Evolutionary conservation across 2,888 invertebrate genomes (phyloP), one percentile per base, ranked within the genome.

Genomic region (Palloptera scutellata): DNA sequence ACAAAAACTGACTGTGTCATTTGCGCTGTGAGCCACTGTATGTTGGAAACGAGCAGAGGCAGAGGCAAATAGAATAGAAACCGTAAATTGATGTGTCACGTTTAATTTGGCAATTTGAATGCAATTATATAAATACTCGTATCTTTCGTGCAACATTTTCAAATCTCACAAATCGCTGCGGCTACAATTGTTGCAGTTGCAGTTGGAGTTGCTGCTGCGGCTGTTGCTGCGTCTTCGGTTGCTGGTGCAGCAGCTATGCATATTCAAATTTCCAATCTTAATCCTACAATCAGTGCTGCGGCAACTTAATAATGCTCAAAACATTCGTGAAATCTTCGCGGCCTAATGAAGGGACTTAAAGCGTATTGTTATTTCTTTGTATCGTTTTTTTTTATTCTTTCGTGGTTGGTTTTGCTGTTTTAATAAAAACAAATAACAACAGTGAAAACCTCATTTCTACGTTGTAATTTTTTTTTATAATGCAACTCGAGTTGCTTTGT

Each of bases 81-180:
- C 74, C 73, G 74, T 76, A 78, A 82, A 82, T 81, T 78, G 82
- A 77, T 80, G 81, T 80, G 80, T 82, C 81, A 81, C 81, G 81
- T 80, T 81, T 78, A 78, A 77, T 77, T 78, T 77, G 77, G 75
- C 77, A 77, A 81, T 82, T 80, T 78, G 13, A 30, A 30, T 30
- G 30, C 30, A 30, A 30, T 30, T 30, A 30, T 30, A 30, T 30
- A 30, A 30, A 30, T 30, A 30, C 30, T 30, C 30, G 30, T 4
- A 30, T 6, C 30, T 30, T 30, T 30, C 30, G 30, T 30, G 30
- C 30, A 30, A 30, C 30, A 30, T 30, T n/a, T n/a, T 30, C 30
- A 30, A 30, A 30, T 30, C 2, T 30, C 30, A 30, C 30, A 30
- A 30, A 30, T 30, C 30, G 30, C 30, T 30, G 30, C 30, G 30